These are phyloP conservation scores for Tetraodon nigroviridis DNA, from an alignment of 2,113 vertebrate species.

Conservation along the genomic window DNA sequence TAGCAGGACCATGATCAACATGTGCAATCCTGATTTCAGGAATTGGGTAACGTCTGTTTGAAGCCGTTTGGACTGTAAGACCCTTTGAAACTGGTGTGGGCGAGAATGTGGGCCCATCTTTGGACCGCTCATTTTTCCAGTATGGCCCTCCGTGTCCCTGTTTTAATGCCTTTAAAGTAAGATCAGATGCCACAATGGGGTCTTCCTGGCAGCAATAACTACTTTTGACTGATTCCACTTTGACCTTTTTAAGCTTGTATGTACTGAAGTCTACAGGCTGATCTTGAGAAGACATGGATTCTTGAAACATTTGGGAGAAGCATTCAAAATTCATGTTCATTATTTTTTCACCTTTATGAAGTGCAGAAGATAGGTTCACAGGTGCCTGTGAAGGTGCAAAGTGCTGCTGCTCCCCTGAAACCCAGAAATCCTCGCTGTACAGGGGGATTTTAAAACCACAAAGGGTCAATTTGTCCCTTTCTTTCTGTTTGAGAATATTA, in stretches of 20 bases:
- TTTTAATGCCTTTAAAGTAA: constrained; percentile 64
- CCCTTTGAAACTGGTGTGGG: constrained; percentile 39
- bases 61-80: constrained; percentile 45
- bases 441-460: constrained; percentile 88
- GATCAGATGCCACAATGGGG: constrained; percentile 72
- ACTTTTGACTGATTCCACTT: constrained; percentile 72
- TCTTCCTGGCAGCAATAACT: constrained; percentile 55
- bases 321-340: constrained; percentile 87
- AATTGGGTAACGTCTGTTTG: constrained; percentile 39
- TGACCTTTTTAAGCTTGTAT: constrained; percentile 82
- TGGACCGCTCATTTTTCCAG: constrained; percentile 65
- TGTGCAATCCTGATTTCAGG: constrained; percentile 68
- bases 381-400: constrained; percentile 68
- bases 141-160: constrained; percentile 64
- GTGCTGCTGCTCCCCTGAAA: constrained; percentile 69
- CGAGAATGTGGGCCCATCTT: constrained; percentile 32
- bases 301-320: constrained; percentile 88
- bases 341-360: constrained; percentile 80
- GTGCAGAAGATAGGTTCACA: constrained; percentile 82
- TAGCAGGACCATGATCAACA: constrained; percentile 51
- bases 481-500: constrained; percentile 69
- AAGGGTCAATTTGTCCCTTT: constrained; percentile 74
- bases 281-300: constrained; percentile 80
- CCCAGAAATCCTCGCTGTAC: constrained; percentile 72
- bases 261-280: constrained; percentile 84